Evolutionary conservation across 1,140 invertebrate genomes (phyloP), one percentile per base, ranked within the genome.

Genomic region (Drosophila quadrilineata): DNA sequence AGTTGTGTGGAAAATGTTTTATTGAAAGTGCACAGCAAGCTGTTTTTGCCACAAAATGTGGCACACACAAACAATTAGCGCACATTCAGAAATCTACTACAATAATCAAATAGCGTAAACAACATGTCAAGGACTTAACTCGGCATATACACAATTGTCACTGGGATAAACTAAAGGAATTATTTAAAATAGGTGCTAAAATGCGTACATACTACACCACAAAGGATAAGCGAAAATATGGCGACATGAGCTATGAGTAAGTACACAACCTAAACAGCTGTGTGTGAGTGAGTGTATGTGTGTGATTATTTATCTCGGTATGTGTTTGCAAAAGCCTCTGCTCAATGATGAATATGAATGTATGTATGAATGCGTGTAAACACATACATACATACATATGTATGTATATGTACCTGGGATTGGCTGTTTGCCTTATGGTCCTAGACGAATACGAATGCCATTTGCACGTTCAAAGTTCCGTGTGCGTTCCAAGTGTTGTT

Each of bases 171-270:
- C 28, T 14, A 6, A n/a, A 54, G 36, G 36, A 71, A 57, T 62
- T 45, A 28, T 9, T 28, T 48, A 43, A 9, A 40, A 43, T 28
- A 57, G 68, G 69, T 72, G 57, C 52, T 58, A 68, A 69, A 58
- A 85, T 85, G 80, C 80, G 82, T 72, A 59, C 79, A 64, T 88
- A 87, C 63, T 86, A 87, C 35, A 80, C 67, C 12, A 17, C 77
- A 17, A 87, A 88, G 67, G 75, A 80, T 60, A 75, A 73, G 62
- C 75, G 79, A 56, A 88, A 80, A 67, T 87, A 85, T 56, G 71
- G 79, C 54, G 79, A 88, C 54, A 70, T 85, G 85, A 88, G 75
- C 75, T 88, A 88, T 60, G 84, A 87, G 84, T 87, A 68, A 87
- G 84, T 75, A 66, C 14, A 31, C 29, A 54, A 63, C 8, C 9